Evolutionary conservation across 2,888 invertebrate species (phyloP), one percentile per base, ranked within the genome.

Genomic region (Cataglyphis altisquamis): DNA sequence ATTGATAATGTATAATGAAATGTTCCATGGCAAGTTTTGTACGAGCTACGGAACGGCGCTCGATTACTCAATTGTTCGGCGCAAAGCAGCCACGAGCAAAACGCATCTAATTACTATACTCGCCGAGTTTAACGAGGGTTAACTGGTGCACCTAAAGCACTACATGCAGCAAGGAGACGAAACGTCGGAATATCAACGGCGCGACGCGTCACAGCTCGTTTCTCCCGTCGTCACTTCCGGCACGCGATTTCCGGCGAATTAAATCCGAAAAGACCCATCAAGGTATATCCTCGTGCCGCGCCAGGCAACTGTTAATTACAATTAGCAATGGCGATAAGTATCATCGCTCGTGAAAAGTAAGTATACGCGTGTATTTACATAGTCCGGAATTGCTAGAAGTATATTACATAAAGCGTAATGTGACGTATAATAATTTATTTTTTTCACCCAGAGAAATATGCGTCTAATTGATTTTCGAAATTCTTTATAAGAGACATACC

Each of bases 191-290:
- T 73, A 73, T 66, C 48, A 83, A 74, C 82, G 64, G 52, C 62
- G 82, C 82, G 83, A 82, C 82, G 73, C 32, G 77, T 64, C 80
- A 32, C 75, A 80, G 15, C 52, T 73, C 68, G 62, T 21, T 78
- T 86, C 75, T 55, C 55, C 62, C 25, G 45, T 41, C 77, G 75
- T 74, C 82, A 57, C 72, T 87, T 89, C 89, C 89, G 87, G 75
- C 70, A 75, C 64, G 68, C 77, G 80, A 83, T 89, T 89, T 89
- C 89, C 89, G 89, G 89, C 41, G 67, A 82, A 64, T 87, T 87
- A 86, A 89, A 89, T 88, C 86, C 32, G 75, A 48, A 57, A 15
- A 68, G 72, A 25, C 52, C 12, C 36, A 70, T 80, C 60, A 39
- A 72, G 72, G 62, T 41, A 41, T 74, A n/a, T 45, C 48, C 52